A percentile compares a stretch with the other conserved stretches of the same genome.
Evolutionary conservation across 1,140 invertebrate species (phyloP).

Genomic region (Pemphigus obesinymphae): DNA sequence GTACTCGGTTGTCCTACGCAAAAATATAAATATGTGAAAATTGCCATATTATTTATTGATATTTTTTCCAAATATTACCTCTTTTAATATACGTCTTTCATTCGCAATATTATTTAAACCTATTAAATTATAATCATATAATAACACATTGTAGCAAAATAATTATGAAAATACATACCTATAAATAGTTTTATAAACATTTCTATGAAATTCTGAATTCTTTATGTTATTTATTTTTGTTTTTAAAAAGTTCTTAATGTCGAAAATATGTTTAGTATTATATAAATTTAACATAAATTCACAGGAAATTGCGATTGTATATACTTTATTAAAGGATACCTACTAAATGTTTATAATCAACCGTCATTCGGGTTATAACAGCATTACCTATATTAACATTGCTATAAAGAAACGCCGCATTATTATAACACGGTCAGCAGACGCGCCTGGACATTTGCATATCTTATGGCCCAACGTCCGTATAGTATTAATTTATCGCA

Average conservation of each 20-base stretch:
- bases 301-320: not conserved
- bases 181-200: not conserved
- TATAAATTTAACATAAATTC: not conserved
- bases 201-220: not conserved
- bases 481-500: constrained; percentile 28
- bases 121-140: not conserved
- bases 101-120: not conserved
- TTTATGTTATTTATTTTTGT: not conserved
- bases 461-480: not conserved
- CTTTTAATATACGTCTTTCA: not conserved
- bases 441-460: constrained; percentile 17
- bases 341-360: constrained; percentile 5
- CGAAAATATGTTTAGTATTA: no score
- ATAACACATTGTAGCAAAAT: not conserved
- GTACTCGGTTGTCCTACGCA: not conserved
- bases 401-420: constrained; percentile 4
- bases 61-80: not conserved
- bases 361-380: not conserved
- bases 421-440: constrained; percentile 27
- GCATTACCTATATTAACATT: constrained; percentile 6
- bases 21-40: not conserved
- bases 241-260: no score
- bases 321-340: not conserved
- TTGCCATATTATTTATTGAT: not conserved
- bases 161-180: not conserved